These are phyloP conservation scores for Pogona vitticeps DNA, from an alignment of 2,113 vertebrate species.

Conservation along the genomic window DNA sequence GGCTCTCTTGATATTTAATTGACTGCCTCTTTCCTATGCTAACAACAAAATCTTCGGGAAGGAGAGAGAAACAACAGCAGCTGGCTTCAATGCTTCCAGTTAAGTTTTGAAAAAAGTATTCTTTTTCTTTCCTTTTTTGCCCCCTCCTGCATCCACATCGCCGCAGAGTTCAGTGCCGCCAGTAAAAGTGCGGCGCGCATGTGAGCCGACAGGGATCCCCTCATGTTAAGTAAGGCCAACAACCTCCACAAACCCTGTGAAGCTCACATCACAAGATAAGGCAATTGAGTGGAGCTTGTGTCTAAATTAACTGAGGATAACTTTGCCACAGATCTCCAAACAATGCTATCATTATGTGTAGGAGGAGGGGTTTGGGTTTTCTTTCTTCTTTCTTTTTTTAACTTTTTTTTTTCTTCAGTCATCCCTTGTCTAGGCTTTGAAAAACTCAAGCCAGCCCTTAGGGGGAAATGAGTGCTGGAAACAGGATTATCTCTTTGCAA, in stretches of 20 bases:
- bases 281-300: conserved; percentile 39
- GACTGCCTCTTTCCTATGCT: not conserved
- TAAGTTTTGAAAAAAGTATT: not conserved
- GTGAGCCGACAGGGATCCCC: conserved; percentile 45
- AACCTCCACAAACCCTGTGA: conserved; percentile 28
- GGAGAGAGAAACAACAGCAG: not conserved
- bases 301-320: conserved; percentile 54
- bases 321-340: conserved; percentile 53
- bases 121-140: not conserved
- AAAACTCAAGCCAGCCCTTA: conserved; percentile 44
- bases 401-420: conserved; percentile 11
- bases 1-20: not conserved
- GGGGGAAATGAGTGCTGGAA: conserved; percentile 30
- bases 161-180: not conserved
- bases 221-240: conserved; percentile 15
- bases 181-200: conserved; percentile 4
- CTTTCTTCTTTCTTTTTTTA: too few relatives aligned
- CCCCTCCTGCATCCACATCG: not conserved
- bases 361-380: conserved; percentile 30
- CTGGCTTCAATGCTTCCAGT: conserved; percentile 19
- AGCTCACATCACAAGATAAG: conserved; percentile 60
- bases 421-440: conserved; percentile 52
- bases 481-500: conserved; percentile 53
- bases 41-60: not conserved
- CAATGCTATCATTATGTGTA: conserved; percentile 46